phyloP scores from a whole-genome alignment of 2,113 vertebrate genomes.

The Daubentonia madagascariensis region DNA sequence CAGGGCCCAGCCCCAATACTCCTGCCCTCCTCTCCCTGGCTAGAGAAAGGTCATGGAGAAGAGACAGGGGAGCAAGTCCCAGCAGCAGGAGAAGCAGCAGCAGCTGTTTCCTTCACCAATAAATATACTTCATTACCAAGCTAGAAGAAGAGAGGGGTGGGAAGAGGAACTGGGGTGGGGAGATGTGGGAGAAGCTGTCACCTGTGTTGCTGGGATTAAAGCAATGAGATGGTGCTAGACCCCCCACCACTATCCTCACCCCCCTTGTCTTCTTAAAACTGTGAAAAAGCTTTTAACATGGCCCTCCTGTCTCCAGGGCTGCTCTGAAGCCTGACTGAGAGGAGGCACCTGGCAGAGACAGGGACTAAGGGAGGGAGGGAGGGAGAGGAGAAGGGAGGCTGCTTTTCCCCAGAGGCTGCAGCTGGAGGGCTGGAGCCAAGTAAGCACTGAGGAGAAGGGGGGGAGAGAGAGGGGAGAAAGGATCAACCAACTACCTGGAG shows the following conservation, averaged over 20 bases:
- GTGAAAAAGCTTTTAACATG: constrained; percentile 78
- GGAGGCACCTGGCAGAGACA: constrained; percentile 77
- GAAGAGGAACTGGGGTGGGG: constrained; percentile 44
- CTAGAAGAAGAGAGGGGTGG: constrained; percentile 56
- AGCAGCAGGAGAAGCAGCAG: constrained; percentile 77
- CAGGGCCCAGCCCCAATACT: constrained; percentile 71
- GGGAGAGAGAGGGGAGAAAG: neutral
- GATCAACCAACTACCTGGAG: constrained; percentile 38
- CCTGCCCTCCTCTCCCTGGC: constrained; percentile 70
- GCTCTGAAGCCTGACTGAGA: constrained; percentile 76
- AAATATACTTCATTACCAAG: constrained; percentile 84
- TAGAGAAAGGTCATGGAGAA: constrained; percentile 71
- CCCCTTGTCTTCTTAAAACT: constrained; percentile 67
- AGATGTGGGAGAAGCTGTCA: constrained; percentile 68
- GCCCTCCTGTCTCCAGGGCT: constrained; percentile 73
- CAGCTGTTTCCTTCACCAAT: constrained; percentile 82
- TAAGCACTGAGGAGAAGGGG: constrained; percentile 43
- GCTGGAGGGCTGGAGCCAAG: constrained; percentile 78
- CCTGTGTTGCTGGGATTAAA: constrained; percentile 76
- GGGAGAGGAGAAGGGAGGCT: constrained; percentile 52
- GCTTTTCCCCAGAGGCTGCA: constrained; percentile 79
- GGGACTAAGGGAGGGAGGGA: constrained; percentile 32
- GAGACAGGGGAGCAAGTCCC: constrained; percentile 70
- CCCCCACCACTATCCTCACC: constrained; percentile 61
- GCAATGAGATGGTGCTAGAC: constrained; percentile 72